Conservation (phyloP, 2,797 vertebrate species). For the Orestias chungarensis region DNA sequence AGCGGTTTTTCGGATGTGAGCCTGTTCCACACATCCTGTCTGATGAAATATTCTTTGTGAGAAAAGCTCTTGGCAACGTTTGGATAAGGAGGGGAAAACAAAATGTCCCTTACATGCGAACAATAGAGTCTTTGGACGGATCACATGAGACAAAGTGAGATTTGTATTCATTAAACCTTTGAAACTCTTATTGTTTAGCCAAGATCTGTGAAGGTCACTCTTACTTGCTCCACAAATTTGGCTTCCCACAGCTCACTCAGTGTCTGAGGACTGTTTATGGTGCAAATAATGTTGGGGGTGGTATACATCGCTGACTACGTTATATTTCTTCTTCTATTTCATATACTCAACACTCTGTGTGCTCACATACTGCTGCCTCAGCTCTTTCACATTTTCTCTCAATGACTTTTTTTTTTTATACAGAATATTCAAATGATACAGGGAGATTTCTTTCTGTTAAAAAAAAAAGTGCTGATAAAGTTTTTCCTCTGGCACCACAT, state of each 20-base stretch:
- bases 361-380: conserved; percentile 25
- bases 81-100: conserved; percentile 53
- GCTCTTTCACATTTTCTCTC: conserved; percentile 15
- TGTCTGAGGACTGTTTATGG: not conserved
- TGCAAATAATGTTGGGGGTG: conserved; percentile 31
- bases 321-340: conserved; percentile 23
- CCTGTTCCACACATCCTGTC: conserved; percentile 43
- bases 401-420: conserved; percentile 31
- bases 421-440: conserved; percentile 29
- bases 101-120: conserved; percentile 53
- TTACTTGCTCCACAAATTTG: conserved; percentile 3
- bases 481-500: conserved; percentile 15
- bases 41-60: conserved; percentile 44
- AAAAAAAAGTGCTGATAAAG: conserved; percentile 25
- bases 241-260: not conserved
- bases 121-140: conserved; percentile 54
- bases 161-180: conserved; percentile 36
- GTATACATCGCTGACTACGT: conserved; percentile 18
- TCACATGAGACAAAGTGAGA: conserved; percentile 5
- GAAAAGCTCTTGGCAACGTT: conserved; percentile 44
- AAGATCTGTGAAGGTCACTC: conserved; percentile 14
- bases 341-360: conserved; percentile 9
- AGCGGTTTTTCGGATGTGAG: conserved; percentile 50
- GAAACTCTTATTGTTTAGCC: conserved; percentile 25
- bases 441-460: conserved; percentile 2